Evolutionary conservation across 2,113 vertebrate species (phyloP), one percentile per base, ranked within the genome.

Genomic region (Dendropsophus ebraccatus): DNA sequence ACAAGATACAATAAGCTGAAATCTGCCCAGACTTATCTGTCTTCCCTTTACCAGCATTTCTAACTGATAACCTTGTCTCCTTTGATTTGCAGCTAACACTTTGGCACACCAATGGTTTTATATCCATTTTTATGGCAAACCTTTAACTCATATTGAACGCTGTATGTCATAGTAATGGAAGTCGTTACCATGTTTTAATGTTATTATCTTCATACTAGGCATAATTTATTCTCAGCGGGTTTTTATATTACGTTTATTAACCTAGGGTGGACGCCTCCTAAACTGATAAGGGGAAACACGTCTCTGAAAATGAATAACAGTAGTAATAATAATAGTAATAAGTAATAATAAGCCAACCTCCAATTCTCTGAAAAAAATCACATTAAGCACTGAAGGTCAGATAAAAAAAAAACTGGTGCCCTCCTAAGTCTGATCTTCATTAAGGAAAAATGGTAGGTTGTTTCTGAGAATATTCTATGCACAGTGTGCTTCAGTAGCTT

Each of bases 161-260:
- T 30, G 7, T 47, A 47, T 72, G 62, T 87, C 37, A 58, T 72
- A 83, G 70, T n/a, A 47, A 25, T 73, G 77, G 41, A 8, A 84
- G 81, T 89, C 70, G 65, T 88, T 87, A 90, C 73, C 32, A 87
- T 82, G 17, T 35, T 89, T 86, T 87, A 87, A 0, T 19, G 28
- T 0, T 19, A 89, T 70, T 75, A 60, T 23, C 70, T 84, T 80
- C 65, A 52, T 19, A 41, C 0, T 0, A 56, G 87, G 88, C 72
- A 86, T 86, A 86, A 86, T 80, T 72, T 73, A 58, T 30, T 72
- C 32, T 73, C 83, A 87, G 37, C 45, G 87, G 37, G 4, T 79
- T 84, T 35, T 89, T 65, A 70, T 12, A 0, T 69, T 58, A 47
- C 30, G 87, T 87, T 87, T 67, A 90, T 85, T 77, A 82, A 6